Evolutionary conservation across 2,113 vertebrate species (phyloP), one percentile per base, ranked within the genome.

Genomic region (Phalacrocorax pelagicus): DNA sequence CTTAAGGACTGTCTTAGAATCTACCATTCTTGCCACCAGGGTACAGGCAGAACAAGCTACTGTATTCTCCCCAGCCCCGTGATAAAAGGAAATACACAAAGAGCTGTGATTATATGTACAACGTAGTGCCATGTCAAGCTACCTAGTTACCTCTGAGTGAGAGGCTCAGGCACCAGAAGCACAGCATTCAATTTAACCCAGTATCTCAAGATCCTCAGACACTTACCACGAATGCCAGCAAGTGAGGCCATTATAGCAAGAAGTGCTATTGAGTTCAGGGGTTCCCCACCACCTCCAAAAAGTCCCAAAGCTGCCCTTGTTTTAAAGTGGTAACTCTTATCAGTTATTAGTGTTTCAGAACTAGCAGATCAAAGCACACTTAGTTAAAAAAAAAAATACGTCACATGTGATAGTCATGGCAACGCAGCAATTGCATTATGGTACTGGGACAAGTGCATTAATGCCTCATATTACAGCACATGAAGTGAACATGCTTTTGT

Each of bases 211-310:
- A 65, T 44, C 26, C 34, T 66, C 55, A 59, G 19, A n/a, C 15
- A 6, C 0, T 7, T 8, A 9, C 11, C 9, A 27, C 0, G 10
- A 74, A 47, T 19, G 70, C 4, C 61, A 78, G 29, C 8, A 42
- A 26, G 26, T 5, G 5, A 71, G 66, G 40, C 32, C 32, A 36
- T 8, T 36, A 19, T 1, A 70, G 30, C 46, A 83, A 15, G 5
- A 59, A 59, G 20, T 4, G 5, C 20, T 15, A 26, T 3, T 7
- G 34, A 7, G 40, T 44, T 75, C 17, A 66, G 15, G 30, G 15
- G 0, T 6, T 7, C 29, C 16, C 19, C 4, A 3, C 8, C 18
- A 15, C 42, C 12, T 21, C 32, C 32, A 14, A 9, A 0, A 67
- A 63, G 29, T 26, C 51, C n/a, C 51, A 80, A 22, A 24, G 22